These are phyloP conservation scores for Aptenodytes forsteri DNA, from an alignment of 2,113 vertebrate genomes.

Conservation along the genomic window DNA sequence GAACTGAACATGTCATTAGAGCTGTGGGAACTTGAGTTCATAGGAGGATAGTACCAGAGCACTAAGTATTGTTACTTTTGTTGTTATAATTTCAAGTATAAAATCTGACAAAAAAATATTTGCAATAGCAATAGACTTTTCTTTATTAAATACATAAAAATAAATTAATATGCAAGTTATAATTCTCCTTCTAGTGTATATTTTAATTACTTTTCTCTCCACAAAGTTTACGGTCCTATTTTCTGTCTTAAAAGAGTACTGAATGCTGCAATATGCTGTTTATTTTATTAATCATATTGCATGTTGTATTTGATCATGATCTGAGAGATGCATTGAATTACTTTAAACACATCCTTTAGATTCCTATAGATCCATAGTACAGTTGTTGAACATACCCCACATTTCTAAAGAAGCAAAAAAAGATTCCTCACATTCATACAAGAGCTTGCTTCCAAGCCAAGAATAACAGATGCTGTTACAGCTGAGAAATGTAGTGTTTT, in stretches of 20 bases:
- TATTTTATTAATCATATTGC: constrained; percentile 64
- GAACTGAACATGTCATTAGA: background rate
- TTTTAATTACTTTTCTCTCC: constrained; percentile 39
- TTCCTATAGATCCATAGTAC: constrained; percentile 86
- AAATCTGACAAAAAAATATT: background rate
- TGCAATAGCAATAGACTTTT: background rate
- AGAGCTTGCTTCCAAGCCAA: constrained; percentile 81
- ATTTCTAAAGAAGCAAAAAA: constrained; percentile 80
- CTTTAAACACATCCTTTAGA: constrained; percentile 85
- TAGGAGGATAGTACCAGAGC: background rate
- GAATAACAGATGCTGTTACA: constrained; percentile 89
- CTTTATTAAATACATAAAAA: background rate
- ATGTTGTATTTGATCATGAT: constrained; percentile 73
- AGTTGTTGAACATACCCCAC: constrained; percentile 91
- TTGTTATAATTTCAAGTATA: background rate
- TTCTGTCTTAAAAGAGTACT: constrained; percentile 12
- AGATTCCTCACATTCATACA: constrained; percentile 81
- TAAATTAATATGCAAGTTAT: background rate
- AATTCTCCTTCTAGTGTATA: constrained; percentile 19
- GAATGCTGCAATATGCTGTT: constrained; percentile 46
- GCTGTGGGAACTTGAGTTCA: background rate
- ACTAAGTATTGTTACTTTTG: background rate
- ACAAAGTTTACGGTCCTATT: constrained; percentile 11
- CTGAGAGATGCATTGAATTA: constrained; percentile 76
- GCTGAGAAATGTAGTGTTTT: constrained; percentile 79